These are phyloP conservation scores for Pogonocherus hispidulus DNA, from an alignment of 2,888 invertebrate species.

Conservation along the genomic window DNA sequence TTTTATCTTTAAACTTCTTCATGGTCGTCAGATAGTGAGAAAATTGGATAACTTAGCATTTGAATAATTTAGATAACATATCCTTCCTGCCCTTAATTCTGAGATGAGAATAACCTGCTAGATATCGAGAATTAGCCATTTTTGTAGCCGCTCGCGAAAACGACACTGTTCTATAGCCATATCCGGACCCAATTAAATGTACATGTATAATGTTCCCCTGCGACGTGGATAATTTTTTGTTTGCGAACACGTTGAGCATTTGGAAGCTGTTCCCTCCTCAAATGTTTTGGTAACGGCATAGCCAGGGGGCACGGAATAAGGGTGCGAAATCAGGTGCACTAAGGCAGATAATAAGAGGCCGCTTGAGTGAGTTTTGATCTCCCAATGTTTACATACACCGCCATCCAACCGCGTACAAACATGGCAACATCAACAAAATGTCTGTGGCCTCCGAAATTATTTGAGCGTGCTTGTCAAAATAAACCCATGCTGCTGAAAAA, in stretches of 20 bases:
- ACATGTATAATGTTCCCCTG: too few species aligned
- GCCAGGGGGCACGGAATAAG: conserved; percentile 42
- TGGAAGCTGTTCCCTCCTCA: conserved; percentile 24
- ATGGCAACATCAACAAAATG: conserved; percentile 55
- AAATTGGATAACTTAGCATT: too few species aligned
- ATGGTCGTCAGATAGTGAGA: too few species aligned
- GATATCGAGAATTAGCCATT: too few species aligned
- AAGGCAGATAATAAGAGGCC: conserved; percentile 52
- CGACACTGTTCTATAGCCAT: too few species aligned
- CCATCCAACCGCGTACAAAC: conserved; percentile 53
- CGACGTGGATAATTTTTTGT: not conserved
- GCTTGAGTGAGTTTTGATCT: conserved; percentile 52
- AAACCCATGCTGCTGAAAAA: conserved; percentile 5
- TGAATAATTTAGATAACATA: too few species aligned
- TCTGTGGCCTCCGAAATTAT: conserved; percentile 30
- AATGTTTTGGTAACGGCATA: conserved; percentile 46
- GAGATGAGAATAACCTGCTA: too few species aligned
- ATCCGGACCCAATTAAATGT: too few species aligned
- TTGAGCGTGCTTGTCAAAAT: conserved; percentile 38
- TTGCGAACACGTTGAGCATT: not conserved
- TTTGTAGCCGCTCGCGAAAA: too few species aligned
- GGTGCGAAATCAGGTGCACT: conserved; percentile 56
- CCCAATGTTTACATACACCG: conserved; percentile 53
- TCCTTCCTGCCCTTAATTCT: too few species aligned
- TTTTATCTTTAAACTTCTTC: too few species aligned